Base-by-base conservation (phyloP, 2,113 vertebrate genomes). In the Telmatochromis sp. region DNA sequence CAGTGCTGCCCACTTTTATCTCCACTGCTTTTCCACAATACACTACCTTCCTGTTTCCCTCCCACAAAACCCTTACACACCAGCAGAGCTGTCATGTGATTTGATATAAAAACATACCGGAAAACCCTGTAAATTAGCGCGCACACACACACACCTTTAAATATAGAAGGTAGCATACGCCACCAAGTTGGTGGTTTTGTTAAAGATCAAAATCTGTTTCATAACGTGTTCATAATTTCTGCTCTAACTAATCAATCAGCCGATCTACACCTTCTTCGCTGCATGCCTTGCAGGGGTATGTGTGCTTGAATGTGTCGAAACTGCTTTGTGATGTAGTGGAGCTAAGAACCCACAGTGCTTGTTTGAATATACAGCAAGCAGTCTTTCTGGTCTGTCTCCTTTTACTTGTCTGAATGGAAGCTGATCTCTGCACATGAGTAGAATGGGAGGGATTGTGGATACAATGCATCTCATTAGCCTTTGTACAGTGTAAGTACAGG, bases 1-100 rank as follows among this genome's bases (percentile, higher is more conserved):
- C 92, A 94, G n/a, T 11, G 10, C 89, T 87, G 82, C 92, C 91
- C 90, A 94, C 87, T 83, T 81, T 86, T 89, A 83, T 89, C 88
- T 87, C 80, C 4, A 10, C 78, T 84, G 82, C 14, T 89, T 86
- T 89, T 91, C 47, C 23, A 49, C n/a, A 3, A 90, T 87, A 60
- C 86, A 55, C 86, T 23, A 47, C 83, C 82, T 93, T 94, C 86
- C 89, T 89, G 80, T 87, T 93, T 88, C 78, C 78, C 88, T 91
- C 84, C 75, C 87, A 92, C 90, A 80, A 23, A 81, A 54, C 79
- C 57, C 45, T 45, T 86, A 42, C 51, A 53, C 86, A 84, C 35
- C 63, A 58, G 40, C 83, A 87, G 23, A 53, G 55, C 60, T 70
- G 28, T 85, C 86, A 65, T 55, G n/a, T 78, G 58, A 70, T 89